Percentiles rank a stretch among this genome's conserved stretches.
These are phyloP conservation scores for Ibidorhyncha struthersii DNA, from an alignment of 2,113 vertebrate genomes.

Conservation along the genomic window DNA sequence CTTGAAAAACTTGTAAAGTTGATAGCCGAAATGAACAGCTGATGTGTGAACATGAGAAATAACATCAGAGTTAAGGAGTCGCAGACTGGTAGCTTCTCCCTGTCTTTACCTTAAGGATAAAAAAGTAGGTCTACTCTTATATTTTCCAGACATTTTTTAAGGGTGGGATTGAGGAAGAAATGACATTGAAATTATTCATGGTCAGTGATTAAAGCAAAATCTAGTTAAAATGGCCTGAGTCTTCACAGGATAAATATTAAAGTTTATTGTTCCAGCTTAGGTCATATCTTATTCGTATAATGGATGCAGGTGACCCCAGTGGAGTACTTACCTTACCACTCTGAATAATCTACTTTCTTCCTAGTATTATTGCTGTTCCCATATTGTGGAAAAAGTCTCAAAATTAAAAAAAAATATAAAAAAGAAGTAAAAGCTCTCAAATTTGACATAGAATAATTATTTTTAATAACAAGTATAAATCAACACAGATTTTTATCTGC, in stretches of 20 bases:
- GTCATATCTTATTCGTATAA: neutral
- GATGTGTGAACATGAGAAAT: neutral
- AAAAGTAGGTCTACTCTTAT: neutral
- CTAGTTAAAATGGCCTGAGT: neutral
- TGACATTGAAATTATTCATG: neutral
- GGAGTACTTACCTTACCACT: neutral
- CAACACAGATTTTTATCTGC: neutral
- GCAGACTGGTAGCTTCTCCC: neutral
- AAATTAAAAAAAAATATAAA: neutral
- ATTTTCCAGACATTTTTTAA: neutral
- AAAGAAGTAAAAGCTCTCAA: fast-evolving
- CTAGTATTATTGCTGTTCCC: neutral
- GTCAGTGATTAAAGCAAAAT: neutral
- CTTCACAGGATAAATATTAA: neutral
- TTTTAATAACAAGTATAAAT: neutral
- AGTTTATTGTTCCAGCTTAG: neutral
- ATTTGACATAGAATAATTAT: neutral
- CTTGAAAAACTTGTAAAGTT: neutral
- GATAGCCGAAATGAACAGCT: conserved; percentile 31
- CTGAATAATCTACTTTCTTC: neutral
- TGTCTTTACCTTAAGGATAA: neutral
- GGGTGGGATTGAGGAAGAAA: neutral
- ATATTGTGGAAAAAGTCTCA: neutral
- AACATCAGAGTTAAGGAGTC: neutral
- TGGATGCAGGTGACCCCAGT: neutral